These are phyloP conservation scores for Tanypteryx hageni DNA, from an alignment of 2,888 invertebrate species.

Conservation along the genomic window DNA sequence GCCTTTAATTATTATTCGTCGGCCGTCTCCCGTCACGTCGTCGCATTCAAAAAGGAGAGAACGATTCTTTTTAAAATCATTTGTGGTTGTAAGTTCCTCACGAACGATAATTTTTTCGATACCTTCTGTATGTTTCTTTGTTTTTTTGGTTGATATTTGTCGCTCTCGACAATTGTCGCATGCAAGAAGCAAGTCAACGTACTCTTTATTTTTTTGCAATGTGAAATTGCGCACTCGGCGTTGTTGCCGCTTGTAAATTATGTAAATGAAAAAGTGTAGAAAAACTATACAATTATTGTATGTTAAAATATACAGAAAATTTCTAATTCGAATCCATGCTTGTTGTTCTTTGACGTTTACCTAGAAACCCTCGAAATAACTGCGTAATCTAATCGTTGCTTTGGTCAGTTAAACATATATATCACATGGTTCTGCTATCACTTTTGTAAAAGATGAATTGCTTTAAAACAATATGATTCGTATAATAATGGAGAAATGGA, in stretches of 20 bases:
- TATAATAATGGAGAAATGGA: too few species aligned
- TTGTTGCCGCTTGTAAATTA: conserved; percentile 39
- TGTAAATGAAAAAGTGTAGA: conserved; percentile 52
- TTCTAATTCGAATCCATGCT: neutral
- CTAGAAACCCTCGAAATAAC: neutral
- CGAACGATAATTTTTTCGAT: neutral
- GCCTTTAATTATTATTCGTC: neutral
- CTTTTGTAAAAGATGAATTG: too few species aligned
- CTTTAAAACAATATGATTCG: too few species aligned
- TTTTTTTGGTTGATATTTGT: conserved; percentile 2
- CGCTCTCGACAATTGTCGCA: neutral
- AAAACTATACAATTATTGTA: conserved; percentile 32
- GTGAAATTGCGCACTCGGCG: neutral
- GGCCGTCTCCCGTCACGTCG: neutral
- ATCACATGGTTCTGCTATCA: too few species aligned
- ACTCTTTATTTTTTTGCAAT: neutral
- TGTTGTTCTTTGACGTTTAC: conserved; percentile 36
- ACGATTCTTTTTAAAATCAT: neutral
- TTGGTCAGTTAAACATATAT: too few species aligned
- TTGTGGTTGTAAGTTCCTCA: conserved; percentile 21
- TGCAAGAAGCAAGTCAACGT: neutral
- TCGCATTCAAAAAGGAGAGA: neutral
- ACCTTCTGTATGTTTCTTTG: neutral
- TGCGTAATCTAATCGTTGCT: too few species aligned
- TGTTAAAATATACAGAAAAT: conserved; percentile 51